phyloP scores from a whole-genome alignment of 2,797 vertebrate genomes.

The Rhinoraja longicauda region DNA sequence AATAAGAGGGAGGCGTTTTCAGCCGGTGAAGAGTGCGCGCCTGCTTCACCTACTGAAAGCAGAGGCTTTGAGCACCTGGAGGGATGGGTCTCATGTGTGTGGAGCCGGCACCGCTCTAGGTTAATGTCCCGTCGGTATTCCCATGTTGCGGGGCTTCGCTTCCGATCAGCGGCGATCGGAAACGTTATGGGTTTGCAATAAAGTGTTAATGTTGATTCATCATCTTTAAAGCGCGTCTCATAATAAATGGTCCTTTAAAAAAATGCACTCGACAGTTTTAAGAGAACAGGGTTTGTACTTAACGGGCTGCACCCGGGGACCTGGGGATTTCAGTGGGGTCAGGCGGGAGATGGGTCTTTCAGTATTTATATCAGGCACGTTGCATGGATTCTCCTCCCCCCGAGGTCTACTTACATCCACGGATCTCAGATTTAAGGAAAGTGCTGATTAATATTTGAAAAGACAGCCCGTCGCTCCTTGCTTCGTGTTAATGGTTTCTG shows the following conservation, averaged over 20 bases:
- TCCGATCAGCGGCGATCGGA: neutral
- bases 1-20: neutral
- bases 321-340: neutral
- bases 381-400: neutral
- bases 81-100: neutral
- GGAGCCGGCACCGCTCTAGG: no score
- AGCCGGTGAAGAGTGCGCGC: no score
- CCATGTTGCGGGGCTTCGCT: neutral
- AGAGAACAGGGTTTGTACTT: neutral
- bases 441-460: neutral
- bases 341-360: neutral
- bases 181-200: constrained; percentile 1
- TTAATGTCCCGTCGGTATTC: neutral
- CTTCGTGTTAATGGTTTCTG: neutral
- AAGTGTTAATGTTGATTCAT: neutral
- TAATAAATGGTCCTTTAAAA: neutral
- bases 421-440: neutral
- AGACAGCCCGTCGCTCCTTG: neutral
- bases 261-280: neutral
- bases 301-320: neutral
- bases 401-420: neutral
- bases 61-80: neutral
- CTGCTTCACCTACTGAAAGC: neutral
- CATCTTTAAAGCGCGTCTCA: neutral
- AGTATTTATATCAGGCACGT: neutral